Percentiles rank a stretch among this genome's conserved stretches.
These are phyloP conservation scores for Cantharis lateralis DNA, from an alignment of 2,888 invertebrate genomes.

Conservation along the genomic window DNA sequence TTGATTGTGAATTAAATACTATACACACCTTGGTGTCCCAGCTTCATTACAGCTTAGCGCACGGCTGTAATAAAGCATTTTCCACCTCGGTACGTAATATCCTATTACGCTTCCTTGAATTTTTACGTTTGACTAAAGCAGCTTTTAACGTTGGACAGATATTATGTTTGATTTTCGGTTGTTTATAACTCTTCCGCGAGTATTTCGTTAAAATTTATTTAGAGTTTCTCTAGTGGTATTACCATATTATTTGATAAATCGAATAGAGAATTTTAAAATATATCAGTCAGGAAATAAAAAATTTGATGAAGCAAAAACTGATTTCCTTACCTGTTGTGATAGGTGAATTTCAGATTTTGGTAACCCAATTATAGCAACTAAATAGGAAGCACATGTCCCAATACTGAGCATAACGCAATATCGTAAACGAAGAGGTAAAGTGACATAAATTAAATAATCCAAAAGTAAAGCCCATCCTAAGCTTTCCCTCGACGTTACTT, in stretches of 20 bases:
- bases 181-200: not conserved
- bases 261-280: not conserved
- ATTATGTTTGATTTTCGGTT: not conserved
- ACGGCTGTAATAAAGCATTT: too few relatives aligned
- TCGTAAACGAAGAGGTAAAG: slow-evolving; percentile 70
- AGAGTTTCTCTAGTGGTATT: not conserved
- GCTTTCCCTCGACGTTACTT: slow-evolving; percentile 66
- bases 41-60: too few relatives aligned
- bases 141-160: not conserved
- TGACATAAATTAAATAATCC: slow-evolving; percentile 75
- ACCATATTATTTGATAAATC: not conserved
- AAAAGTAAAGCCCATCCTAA: slow-evolving; percentile 75
- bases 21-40: too few relatives aligned
- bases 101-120: not conserved
- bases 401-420: slow-evolving; percentile 66
- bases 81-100: too few relatives aligned
- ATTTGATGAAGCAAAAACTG: not conserved
- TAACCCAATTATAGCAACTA: slow-evolving; percentile 62
- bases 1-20: too few relatives aligned
- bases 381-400: slow-evolving; percentile 65
- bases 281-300: not conserved
- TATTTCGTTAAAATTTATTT: not conserved
- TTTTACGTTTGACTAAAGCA: not conserved
- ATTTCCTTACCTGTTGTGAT: slow-evolving; percentile 57
- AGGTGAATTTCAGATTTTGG: slow-evolving; percentile 60